phyloP scores from a whole-genome alignment of 2,113 vertebrate genomes.

The Sinosuthora webbiana region DNA sequence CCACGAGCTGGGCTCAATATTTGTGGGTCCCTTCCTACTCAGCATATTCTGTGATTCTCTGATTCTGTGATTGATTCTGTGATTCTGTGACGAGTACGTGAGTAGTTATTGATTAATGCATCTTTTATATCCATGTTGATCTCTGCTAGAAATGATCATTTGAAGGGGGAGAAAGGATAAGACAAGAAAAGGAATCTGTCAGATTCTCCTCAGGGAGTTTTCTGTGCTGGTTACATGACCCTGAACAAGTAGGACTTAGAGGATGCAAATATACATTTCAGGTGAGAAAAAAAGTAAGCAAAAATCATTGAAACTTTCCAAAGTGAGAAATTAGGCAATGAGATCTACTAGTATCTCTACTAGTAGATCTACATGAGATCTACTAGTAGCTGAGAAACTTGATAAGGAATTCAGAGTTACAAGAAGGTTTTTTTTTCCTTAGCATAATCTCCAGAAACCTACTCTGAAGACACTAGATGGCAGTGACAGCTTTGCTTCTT shows the following conservation, averaged over 20 bases:
- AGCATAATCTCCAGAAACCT: not conserved
- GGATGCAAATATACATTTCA: not conserved
- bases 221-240: not conserved
- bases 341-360: not conserved
- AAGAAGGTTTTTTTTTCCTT: not conserved
- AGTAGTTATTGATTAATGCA: not conserved
- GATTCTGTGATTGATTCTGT: not conserved
- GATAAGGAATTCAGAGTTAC: not conserved
- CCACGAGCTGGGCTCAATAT: fast-evolving
- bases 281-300: not conserved
- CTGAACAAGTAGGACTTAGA: not conserved
- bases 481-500: not conserved
- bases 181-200: not conserved
- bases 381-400: not conserved
- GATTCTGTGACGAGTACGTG: not conserved
- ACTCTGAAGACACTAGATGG: constrained; percentile 35
- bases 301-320: not conserved
- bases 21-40: not conserved
- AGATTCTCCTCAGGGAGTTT: not conserved
- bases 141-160: not conserved
- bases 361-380: not conserved
- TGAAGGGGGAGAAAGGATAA: not conserved
- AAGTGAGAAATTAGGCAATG: not conserved
- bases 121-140: not conserved
- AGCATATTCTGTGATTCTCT: not conserved